Evolutionary conservation across 2,888 invertebrate species (phyloP).

Genomic region (Ectemnius cavifrons): DNA sequence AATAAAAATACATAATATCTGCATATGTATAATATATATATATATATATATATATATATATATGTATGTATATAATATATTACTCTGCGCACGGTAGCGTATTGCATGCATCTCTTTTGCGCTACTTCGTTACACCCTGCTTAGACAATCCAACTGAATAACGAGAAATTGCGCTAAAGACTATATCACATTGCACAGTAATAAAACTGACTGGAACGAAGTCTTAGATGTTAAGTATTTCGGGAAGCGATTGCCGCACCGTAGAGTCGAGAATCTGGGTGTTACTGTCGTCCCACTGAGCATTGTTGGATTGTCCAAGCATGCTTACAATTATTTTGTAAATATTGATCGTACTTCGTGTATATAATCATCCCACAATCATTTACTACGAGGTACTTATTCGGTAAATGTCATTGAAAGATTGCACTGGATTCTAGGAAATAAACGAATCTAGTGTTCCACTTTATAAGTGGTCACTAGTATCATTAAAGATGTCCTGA

Average conservation of each 20-base stretch:
- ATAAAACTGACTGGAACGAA: slow-evolving; percentile 37
- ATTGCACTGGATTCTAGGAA: slow-evolving; percentile 33
- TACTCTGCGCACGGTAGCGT: slow-evolving; percentile 50
- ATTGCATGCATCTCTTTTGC: slow-evolving; percentile 50
- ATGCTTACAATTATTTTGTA: slow-evolving; percentile 30
- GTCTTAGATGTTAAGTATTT: slow-evolving; percentile 16
- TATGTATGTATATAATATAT: slow-evolving; percentile 48
- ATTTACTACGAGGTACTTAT: slow-evolving; percentile 48
- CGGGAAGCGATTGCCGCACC: slow-evolving; percentile 5
- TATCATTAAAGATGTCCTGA: slow-evolving; percentile 29
- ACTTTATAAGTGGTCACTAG: too few species aligned
- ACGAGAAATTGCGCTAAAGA: slow-evolving; percentile 30
- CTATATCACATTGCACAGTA: slow-evolving; percentile 41
- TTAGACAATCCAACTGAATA: slow-evolving; percentile 47
- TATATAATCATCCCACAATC: slow-evolving; percentile 29
- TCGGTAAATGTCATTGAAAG: slow-evolving; percentile 39
- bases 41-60: slow-evolving; percentile 35
- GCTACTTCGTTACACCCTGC: slow-evolving; percentile 36
- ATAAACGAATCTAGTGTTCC: background rate
- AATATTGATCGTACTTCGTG: slow-evolving; percentile 32
- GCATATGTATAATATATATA: slow-evolving; percentile 37
- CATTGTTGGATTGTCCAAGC: slow-evolving; percentile 37
- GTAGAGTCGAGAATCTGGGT: slow-evolving; percentile 10
- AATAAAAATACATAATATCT: slow-evolving; percentile 54
- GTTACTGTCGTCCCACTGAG: slow-evolving; percentile 26